Conservation (phyloP, 2,888 invertebrate species). For the Cephus pulcher region DNA sequence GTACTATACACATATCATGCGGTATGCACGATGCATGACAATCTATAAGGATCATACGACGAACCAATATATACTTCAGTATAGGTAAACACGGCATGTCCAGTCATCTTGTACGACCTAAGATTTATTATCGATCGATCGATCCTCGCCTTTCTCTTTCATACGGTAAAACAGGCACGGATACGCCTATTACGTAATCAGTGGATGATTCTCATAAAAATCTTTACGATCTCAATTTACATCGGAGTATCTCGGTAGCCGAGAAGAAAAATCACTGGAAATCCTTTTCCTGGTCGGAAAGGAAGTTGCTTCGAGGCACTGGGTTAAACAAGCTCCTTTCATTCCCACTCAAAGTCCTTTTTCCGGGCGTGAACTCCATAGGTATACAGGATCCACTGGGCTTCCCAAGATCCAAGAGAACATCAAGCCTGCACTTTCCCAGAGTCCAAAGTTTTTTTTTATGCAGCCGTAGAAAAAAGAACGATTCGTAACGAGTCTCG, state of each 20-base stretch:
- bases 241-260: not conserved
- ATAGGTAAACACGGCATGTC: not conserved
- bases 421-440: not conserved
- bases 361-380: not conserved
- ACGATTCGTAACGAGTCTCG: not conserved
- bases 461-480: not conserved
- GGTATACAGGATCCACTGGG: not conserved
- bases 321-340: not conserved
- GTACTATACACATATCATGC: not conserved
- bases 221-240: not conserved
- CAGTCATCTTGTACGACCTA: not conserved
- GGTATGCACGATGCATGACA: not conserved
- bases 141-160: not conserved
- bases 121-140: not conserved
- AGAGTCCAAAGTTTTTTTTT: constrained; percentile 6
- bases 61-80: not conserved
- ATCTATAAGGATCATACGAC: not conserved
- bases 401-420: not conserved
- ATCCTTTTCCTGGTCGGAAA: not conserved
- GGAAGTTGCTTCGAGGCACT: not conserved
- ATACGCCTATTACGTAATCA: not conserved
- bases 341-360: not conserved
- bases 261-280: not conserved
- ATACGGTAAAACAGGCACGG: no score
- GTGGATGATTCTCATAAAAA: not conserved